Evolutionary conservation across 2,113 vertebrate species (phyloP).

Genomic region (Ictidomys tridecemlineatus): DNA sequence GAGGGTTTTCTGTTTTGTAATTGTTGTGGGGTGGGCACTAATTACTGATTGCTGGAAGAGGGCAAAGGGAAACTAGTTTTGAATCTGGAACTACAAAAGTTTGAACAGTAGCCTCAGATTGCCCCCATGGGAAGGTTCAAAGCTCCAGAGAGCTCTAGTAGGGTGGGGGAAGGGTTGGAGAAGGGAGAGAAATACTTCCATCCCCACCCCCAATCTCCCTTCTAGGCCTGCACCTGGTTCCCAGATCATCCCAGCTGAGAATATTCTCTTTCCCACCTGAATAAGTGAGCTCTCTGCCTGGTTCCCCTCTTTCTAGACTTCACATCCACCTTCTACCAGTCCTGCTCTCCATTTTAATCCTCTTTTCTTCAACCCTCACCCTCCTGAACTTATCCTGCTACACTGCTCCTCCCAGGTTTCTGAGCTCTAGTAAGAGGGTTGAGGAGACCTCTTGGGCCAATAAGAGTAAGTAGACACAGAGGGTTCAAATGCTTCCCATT

Average conservation of each 20-base stretch:
- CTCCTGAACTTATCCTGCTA: not conserved
- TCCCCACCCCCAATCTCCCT: not conserved
- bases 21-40: not conserved
- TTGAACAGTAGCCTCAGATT: not conserved
- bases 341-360: not conserved
- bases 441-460: not conserved
- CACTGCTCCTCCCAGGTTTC: not conserved
- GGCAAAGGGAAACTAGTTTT: not conserved
- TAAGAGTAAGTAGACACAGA: not conserved
- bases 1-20: conserved; percentile 22
- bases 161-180: not conserved
- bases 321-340: not conserved
- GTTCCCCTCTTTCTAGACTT: not conserved
- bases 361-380: not conserved
- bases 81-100: conserved; percentile 6
- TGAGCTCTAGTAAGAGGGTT: conserved; percentile 32
- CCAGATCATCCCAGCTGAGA: not conserved
- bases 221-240: conserved; percentile 25
- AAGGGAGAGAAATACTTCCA: not conserved
- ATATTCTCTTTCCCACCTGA: not conserved
- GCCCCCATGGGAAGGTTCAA: not conserved
- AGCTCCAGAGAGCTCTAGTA: not conserved
- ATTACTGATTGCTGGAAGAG: conserved; percentile 46
- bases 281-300: not conserved
- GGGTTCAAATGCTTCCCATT: conserved; percentile 39